Evolutionary conservation across 2,113 vertebrate genomes (phyloP).

Genomic region (Mastomys coucha): DNA sequence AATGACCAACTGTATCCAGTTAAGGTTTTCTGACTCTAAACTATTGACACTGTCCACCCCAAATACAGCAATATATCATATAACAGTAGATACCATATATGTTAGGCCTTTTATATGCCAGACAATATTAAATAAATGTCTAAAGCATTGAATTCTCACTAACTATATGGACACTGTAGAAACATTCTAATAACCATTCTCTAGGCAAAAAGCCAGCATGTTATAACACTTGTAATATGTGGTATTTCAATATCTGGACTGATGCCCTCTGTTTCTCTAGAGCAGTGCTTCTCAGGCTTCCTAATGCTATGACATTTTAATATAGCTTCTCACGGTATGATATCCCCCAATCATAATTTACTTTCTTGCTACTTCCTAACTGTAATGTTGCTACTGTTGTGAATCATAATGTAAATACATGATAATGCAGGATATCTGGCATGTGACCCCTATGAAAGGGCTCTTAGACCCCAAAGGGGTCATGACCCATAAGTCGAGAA

Average conservation of each 20-base stretch:
- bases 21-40: slow-evolving; percentile 21
- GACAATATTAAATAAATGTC: slow-evolving; percentile 6
- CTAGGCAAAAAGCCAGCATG: not conserved
- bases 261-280: not conserved
- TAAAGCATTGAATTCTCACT: not conserved
- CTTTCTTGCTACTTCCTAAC: not conserved
- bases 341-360: not conserved
- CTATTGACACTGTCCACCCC: not conserved
- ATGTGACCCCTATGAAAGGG: not conserved
- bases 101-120: not conserved
- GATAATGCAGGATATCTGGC: too few relatives aligned
- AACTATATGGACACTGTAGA: not conserved
- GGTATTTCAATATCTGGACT: not conserved
- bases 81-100: not conserved
- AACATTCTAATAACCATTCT: not conserved
- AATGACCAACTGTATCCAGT: not conserved
- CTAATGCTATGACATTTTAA: not conserved
- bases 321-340: not conserved
- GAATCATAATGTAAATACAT: not conserved
- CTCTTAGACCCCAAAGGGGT: not conserved
- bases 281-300: not conserved
- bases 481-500: rapidly evolving
- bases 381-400: not conserved
- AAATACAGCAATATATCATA: not conserved
- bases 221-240: not conserved